Base-by-base conservation (phyloP, 2,113 vertebrate genomes). In the Bombycilla garrulus region DNA sequence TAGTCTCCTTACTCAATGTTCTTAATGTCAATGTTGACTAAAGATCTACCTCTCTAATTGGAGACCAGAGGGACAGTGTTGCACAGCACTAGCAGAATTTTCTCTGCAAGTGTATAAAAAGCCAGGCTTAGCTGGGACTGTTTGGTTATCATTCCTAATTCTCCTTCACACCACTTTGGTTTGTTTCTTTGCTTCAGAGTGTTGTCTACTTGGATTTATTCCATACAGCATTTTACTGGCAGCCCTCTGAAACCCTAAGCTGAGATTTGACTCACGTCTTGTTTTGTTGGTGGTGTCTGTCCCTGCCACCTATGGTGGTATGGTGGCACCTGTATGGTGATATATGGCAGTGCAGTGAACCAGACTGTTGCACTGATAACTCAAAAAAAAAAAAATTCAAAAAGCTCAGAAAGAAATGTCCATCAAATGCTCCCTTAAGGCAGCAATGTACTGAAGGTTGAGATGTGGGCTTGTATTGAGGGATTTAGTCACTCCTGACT, bases 161-260 rank as follows among this genome's bases (percentile, higher is more conserved):
- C 45, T 36, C 36, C 31, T 80, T 93, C n/a, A 51, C 20, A 85
- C 19, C 50, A 25, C 66, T 65, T 40, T 8, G 65, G 17, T 74
- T 87, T 81, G 48, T 64, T 91, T 72, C 45, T 69, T 87, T 93
- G 42, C 62, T 83, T 82, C 62, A 88, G 22, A 62, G 31, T 71
- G 51, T 12, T 53, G 42, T 67, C 69, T 62, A 51, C 90, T 79
- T 64, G 40, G 26, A 23, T 69, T 69, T 65, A 77, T 69, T 72
- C 74, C 50, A 12, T 2, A 3, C 44, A 76, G 36, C 40, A 11
- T 60, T 92, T 64, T 10, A 19, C 28, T 31, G 36, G 9, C 66
- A 35, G 36, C 62, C 31, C n/a, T 81, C 81, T 66, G 38, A 78
- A 91, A 62, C 89, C 42, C 38, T 45, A 33, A 77, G 7, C 28